Conservation (phyloP, 1,140 invertebrate genomes). For the Aradophagus sp. region DNA sequence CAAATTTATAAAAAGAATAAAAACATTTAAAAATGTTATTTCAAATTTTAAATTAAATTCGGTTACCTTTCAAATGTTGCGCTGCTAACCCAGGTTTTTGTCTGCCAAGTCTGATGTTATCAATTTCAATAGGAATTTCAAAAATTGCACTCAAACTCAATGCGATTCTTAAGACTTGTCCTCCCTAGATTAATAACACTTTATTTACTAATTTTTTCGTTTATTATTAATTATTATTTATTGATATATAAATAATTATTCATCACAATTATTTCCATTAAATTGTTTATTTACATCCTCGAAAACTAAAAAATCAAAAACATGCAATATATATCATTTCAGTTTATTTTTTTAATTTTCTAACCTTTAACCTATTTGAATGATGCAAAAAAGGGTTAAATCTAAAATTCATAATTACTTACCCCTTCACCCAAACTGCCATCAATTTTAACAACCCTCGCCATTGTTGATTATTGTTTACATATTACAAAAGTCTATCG, state of each 20-base stretch:
- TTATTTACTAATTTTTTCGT: too few species aligned
- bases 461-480: conserved; percentile 53
- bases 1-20: too few species aligned
- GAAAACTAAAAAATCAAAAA: too few species aligned
- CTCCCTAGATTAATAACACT: conserved; percentile 78
- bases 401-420: conserved; percentile 55
- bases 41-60: conserved; percentile 4
- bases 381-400: conserved; percentile 4
- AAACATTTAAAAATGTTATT: too few species aligned
- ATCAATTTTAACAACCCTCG: conserved; percentile 76
- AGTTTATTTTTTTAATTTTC: too few species aligned
- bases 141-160: conserved; percentile 85
- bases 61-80: conserved; percentile 91
- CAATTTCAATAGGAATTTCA: conserved; percentile 82
- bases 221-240: conserved; percentile 12
- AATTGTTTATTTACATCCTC: too few species aligned
- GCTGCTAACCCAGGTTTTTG: conserved; percentile 87
- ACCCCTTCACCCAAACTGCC: conserved; percentile 80
- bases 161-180: conserved; percentile 89
- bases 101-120: conserved; percentile 87
- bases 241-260: conserved; percentile 8
- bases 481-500: too few species aligned
- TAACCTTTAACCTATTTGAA: too few species aligned
- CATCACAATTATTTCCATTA: too few species aligned
- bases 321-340: too few species aligned